Percentiles rank a stretch among this genome's conserved stretches.
Evolutionary conservation across 1,140 invertebrate species (phyloP).

Genomic region (Ericerus pela): DNA sequence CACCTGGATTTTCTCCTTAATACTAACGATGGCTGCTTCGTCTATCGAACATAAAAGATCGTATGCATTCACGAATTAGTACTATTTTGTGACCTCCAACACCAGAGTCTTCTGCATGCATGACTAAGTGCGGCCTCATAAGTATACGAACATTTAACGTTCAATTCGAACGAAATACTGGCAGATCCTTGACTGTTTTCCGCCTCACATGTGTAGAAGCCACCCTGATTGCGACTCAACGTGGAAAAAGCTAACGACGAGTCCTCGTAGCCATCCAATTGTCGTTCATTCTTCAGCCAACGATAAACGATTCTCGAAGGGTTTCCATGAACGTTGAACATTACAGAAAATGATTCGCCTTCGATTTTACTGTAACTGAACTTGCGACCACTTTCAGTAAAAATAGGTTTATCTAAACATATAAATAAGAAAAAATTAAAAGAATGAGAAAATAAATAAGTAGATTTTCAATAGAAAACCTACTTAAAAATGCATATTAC

Average conservation of each 20-base stretch:
- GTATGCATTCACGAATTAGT: neutral
- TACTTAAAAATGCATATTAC: too few relatives aligned
- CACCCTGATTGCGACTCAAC: slow-evolving; percentile 63
- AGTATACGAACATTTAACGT: slow-evolving; percentile 73
- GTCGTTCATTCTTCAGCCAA: slow-evolving; percentile 72
- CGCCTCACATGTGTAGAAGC: slow-evolving; percentile 73
- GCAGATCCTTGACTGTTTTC: slow-evolving; percentile 76
- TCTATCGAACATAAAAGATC: slow-evolving; percentile 40
- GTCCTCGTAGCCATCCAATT: slow-evolving; percentile 40
- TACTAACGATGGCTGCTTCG: slow-evolving; percentile 61
- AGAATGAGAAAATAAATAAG: neutral
- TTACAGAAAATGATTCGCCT: slow-evolving; percentile 64
- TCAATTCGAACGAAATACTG: slow-evolving; percentile 55
- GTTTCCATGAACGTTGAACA: slow-evolving; percentile 68
- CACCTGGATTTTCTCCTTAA: slow-evolving; percentile 57
- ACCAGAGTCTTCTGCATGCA: neutral
- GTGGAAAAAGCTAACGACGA: slow-evolving; percentile 68
- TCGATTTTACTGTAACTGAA: slow-evolving; percentile 67
- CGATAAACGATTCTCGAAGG: slow-evolving; percentile 63
- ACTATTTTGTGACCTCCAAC: neutral
- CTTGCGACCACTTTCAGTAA: slow-evolving; percentile 36
- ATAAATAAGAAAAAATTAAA: neutral
- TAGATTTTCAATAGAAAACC: too few relatives aligned
- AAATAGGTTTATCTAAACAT: slow-evolving; percentile 54
- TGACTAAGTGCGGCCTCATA: neutral